A percentile compares a stretch with the other conserved stretches of the same genome.
Evolutionary conservation across 2,113 vertebrate species (phyloP).

Genomic region (Pituophis catenifer): DNA sequence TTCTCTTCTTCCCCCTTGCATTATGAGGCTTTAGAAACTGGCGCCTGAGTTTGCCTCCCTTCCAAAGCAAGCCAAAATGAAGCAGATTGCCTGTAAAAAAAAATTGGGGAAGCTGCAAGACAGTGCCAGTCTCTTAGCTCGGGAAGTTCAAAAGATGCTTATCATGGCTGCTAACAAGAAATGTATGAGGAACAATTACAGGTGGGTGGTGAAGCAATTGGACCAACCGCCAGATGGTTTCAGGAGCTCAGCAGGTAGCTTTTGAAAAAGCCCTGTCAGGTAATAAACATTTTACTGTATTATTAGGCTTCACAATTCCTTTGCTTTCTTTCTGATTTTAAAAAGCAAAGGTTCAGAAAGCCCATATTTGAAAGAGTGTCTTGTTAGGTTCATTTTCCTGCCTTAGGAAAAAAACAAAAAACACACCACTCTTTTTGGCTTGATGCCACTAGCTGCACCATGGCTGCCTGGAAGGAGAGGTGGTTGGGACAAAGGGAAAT

Average conservation of each 20-base stretch:
- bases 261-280: slow-evolving; percentile 47
- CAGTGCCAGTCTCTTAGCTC: slow-evolving; percentile 4
- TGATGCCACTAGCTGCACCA: not conserved
- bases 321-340: not conserved
- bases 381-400: not conserved
- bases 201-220: slow-evolving; percentile 45
- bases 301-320: not conserved
- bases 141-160: slow-evolving; percentile 40
- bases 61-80: slow-evolving; percentile 31
- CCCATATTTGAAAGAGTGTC: not conserved
- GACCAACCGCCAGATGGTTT: slow-evolving; percentile 49
- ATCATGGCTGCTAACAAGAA: slow-evolving; percentile 33
- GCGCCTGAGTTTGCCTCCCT: slow-evolving; percentile 11
- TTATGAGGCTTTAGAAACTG: slow-evolving; percentile 38
- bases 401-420: no score
- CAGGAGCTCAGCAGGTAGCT: slow-evolving; percentile 47
- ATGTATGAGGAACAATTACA: slow-evolving; percentile 38
- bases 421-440: not conserved
- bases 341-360: slow-evolving; percentile 27
- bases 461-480: not conserved
- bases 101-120: slow-evolving; percentile 23
- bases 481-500: not conserved
- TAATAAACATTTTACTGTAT: slow-evolving; percentile 29
- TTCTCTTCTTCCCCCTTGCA: slow-evolving; percentile 50
- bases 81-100: slow-evolving; percentile 23